phyloP scores from a whole-genome alignment of 2,888 invertebrate genomes.

The Epirrhoe tristata region DNA sequence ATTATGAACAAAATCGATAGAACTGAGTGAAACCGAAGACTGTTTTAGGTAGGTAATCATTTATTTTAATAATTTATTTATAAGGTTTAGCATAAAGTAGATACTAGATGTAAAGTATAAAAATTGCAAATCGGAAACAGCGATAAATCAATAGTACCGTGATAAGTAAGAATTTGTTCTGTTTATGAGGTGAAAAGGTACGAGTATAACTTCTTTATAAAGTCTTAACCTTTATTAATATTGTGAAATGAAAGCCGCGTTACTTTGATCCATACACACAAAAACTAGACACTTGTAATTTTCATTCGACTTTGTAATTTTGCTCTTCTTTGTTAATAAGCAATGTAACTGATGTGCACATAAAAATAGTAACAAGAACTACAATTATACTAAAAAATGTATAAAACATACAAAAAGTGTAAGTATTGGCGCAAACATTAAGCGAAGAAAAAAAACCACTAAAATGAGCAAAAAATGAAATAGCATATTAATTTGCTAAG shows the following conservation, averaged over 20 bases:
- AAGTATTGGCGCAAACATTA: neutral
- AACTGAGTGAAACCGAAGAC: too few relatives aligned
- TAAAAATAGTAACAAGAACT: neutral
- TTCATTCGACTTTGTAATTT: neutral
- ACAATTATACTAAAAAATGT: neutral
- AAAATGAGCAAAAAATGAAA: neutral
- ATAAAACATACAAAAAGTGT: neutral
- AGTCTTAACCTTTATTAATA: neutral
- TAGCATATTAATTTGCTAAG: slow-evolving; percentile 12
- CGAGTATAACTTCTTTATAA: neutral
- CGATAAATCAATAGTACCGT: too few relatives aligned
- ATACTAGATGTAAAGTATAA: too few relatives aligned
- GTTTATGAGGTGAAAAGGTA: neutral
- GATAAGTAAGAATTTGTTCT: too few relatives aligned
- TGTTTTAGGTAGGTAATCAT: too few relatives aligned
- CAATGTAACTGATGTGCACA: neutral
- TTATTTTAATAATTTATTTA: too few relatives aligned
- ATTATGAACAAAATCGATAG: too few relatives aligned
- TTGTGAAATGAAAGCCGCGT: neutral
- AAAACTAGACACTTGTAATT: neutral
- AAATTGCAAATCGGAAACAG: too few relatives aligned
- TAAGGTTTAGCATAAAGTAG: too few relatives aligned
- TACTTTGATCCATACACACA: neutral
- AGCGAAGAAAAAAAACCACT: neutral
- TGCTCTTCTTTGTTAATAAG: neutral